A percentile compares a stretch with the other conserved stretches of the same genome.
These are phyloP conservation scores for Mellivora capensis DNA, from an alignment of 2,113 vertebrate species.

Conservation along the genomic window DNA sequence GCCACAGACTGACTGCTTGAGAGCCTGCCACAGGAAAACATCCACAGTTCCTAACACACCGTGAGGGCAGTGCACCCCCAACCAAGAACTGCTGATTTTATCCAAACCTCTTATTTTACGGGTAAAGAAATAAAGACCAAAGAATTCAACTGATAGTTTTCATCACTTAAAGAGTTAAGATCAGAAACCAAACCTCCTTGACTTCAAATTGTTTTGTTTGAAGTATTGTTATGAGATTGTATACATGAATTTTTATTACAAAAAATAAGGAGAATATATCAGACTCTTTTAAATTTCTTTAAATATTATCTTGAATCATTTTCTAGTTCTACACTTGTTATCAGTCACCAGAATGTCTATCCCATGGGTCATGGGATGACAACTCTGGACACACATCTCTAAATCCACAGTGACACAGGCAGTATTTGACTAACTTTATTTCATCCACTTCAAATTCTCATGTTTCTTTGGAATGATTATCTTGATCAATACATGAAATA, in stretches of 20 bases:
- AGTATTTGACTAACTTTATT: not conserved
- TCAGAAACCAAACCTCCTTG: not conserved
- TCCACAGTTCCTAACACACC: not conserved
- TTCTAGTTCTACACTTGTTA: not conserved
- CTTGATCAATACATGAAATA: not conserved
- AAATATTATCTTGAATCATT: not conserved
- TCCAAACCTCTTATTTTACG: not conserved
- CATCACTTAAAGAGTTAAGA: not conserved
- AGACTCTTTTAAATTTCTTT: not conserved
- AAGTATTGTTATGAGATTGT: not conserved
- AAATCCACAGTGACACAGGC: not conserved
- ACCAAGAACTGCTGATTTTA: not conserved
- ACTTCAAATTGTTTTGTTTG: no score
- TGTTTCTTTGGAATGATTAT: not conserved
- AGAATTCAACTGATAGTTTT: not conserved
- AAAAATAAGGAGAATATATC: not conserved
- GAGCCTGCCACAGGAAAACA: not conserved
- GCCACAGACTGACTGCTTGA: not conserved
- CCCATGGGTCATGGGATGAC: not conserved
- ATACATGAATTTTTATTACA: not conserved
- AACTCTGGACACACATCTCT: not conserved
- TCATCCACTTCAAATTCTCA: not conserved
- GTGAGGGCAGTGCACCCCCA: not conserved
- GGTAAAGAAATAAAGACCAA: not conserved
- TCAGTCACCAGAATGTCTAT: not conserved